Percentiles rank a stretch among this genome's conserved stretches.
These are phyloP conservation scores for Anguilla japonica DNA, from an alignment of 2,113 vertebrate genomes.

Conservation along the genomic window DNA sequence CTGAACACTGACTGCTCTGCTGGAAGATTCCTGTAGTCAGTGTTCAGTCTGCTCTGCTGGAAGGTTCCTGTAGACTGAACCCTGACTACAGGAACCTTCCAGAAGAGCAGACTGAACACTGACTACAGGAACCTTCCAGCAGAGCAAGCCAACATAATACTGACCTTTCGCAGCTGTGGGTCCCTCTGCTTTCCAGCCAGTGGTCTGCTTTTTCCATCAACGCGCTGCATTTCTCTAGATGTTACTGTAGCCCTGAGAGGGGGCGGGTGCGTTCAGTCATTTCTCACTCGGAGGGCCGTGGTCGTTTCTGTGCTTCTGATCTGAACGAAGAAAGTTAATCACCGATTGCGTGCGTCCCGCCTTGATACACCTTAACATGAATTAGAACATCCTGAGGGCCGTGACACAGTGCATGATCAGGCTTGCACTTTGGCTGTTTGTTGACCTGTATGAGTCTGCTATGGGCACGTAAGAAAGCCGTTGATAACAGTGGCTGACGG, in stretches of 20 bases:
- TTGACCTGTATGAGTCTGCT: not conserved
- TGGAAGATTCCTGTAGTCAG: too few relatives aligned
- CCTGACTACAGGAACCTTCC: too few relatives aligned
- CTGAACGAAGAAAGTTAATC: not conserved
- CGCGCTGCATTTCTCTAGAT: not conserved
- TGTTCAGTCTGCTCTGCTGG: too few relatives aligned
- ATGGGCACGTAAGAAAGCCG: too few relatives aligned
- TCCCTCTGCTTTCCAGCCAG: too few relatives aligned
- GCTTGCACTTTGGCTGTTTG: not conserved
- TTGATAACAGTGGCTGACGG: not conserved
- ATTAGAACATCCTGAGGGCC: not conserved
- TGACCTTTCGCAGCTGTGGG: not conserved
- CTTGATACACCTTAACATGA: not conserved
- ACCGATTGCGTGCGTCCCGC: not conserved
- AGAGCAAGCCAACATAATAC: not conserved
- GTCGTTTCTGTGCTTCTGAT: not conserved
- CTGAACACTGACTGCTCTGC: too few relatives aligned
- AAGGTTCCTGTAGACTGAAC: too few relatives aligned
- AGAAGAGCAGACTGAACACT: too few relatives aligned
- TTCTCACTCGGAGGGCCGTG: not conserved
- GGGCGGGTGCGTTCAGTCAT: not conserved
- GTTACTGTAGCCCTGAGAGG: not conserved
- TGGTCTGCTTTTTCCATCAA: not conserved
- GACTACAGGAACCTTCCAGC: not conserved
- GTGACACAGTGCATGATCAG: not conserved